Base-by-base conservation (phyloP, 2,113 vertebrate species). In the Dicentrarchus labrax region DNA sequence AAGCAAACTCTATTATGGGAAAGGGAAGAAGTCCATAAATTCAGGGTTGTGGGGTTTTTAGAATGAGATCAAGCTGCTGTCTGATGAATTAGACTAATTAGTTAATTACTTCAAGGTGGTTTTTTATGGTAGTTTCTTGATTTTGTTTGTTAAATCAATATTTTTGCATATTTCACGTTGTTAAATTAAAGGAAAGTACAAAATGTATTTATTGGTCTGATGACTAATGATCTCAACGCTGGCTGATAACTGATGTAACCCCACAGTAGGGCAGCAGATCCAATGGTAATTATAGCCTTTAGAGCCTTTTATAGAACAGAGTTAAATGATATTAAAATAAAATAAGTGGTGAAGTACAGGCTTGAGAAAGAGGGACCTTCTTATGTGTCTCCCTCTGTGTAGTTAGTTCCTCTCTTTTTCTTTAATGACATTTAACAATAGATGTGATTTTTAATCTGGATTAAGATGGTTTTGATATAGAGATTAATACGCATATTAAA, bases 221-320 rank as follows among this genome's bases (percentile, higher is more conserved):
- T 65, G 50, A 78, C 12, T 64, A 38, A 41, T 69, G 38, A 48
- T 48, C 45, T 30, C 16, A 62, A 71, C 39, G 7, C 19, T 48
- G 51, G n/a, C 56, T 77, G 72, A 60, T 73, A 80, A 77, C 57
- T 80, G 74, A 80, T 80, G 56, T 76, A 80, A 86, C 61, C 54
- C 9, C n/a, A 21, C 70, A 51, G 57, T 68, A 24, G 45, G 51
- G 75, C 72, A 69, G 39, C 48, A 41, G 53, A 72, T 41, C 16
- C 43, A 15, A 5, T 6, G 47, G 72, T 80, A 88, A 83, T 85
- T 86, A 76, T 77, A 76, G 53, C 53, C 24, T 69, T 50, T 43
- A 54, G 47, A 48, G 66, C 15, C 62, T 71, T 69, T 69, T 80
- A 72, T 78, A 76, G 45, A 43, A 17, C 39, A 70, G 8, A 2